phyloP scores from a whole-genome alignment of 64 coral and sea anemone genomes.

The Catalaphyllia jardinei region DNA sequence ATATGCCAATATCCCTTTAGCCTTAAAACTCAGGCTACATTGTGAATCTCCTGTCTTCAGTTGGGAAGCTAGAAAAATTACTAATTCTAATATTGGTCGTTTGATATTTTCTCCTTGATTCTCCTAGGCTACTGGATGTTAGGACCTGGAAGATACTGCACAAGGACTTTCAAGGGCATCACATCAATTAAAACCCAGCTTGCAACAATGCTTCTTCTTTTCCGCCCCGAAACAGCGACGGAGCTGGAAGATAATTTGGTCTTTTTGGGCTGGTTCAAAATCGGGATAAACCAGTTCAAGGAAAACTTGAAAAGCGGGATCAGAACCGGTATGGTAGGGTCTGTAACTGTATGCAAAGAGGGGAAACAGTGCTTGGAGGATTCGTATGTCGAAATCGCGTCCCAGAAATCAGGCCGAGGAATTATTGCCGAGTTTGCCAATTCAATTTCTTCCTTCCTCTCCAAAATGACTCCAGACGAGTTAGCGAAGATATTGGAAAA shows the following conservation, averaged over 20 bases:
- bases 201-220: constrained; percentile 28
- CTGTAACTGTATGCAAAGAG: constrained; percentile 13
- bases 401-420: neutral
- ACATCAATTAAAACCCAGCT: constrained; percentile 26
- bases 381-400: constrained; percentile 4
- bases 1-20: too few species aligned
- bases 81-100: neutral
- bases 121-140: constrained; percentile 37
- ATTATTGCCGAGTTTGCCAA: neutral
- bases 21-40: too few species aligned
- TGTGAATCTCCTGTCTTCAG: too few species aligned
- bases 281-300: constrained; percentile 31
- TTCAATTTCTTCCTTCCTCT: neutral
- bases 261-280: neutral
- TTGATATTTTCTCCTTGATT: neutral
- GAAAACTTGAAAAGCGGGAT: constrained; percentile 38
- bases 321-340: constrained; percentile 39
- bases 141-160: constrained; percentile 26
- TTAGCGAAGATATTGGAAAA: neutral
- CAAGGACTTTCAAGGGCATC: constrained; percentile 20
- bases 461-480: neutral
- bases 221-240: constrained; percentile 3
- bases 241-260: constrained; percentile 22
- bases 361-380: constrained; percentile 17
- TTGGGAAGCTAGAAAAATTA: too few species aligned